Evolutionary conservation across 2,888 invertebrate genomes (phyloP).

Genomic region (Ormyrus thymus): DNA sequence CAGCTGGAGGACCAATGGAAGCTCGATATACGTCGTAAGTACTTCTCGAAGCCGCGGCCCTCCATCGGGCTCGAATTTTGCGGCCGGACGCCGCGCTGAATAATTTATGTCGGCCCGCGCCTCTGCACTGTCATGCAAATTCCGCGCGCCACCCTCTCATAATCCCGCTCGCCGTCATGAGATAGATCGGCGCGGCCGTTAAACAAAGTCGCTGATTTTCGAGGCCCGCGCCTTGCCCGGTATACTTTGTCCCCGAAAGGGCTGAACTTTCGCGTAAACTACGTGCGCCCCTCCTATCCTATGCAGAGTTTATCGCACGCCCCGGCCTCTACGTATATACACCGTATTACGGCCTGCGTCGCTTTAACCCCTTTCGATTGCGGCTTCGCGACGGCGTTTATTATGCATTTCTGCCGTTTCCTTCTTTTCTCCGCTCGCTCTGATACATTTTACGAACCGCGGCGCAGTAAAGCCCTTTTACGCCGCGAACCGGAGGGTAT

Average conservation of each 20-base stretch:
- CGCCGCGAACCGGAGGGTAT: too few species aligned
- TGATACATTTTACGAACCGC: neutral
- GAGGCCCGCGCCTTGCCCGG: neutral
- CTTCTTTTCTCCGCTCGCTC: neutral
- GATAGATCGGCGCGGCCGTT: neutral
- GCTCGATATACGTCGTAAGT: conserved; percentile 90
- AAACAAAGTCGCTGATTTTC: conserved; percentile 48
- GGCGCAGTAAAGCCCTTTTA: too few species aligned
- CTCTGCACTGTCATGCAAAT: conserved; percentile 54
- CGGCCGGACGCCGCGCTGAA: conserved; percentile 23
- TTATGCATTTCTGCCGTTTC: conserved; percentile 4
- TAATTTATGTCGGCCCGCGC: conserved; percentile 44
- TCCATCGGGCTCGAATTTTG: neutral
- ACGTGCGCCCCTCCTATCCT: neutral
- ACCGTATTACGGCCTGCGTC: neutral
- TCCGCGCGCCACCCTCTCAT: conserved; percentile 30
- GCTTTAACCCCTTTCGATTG: conserved; percentile 1
- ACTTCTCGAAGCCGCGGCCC: conserved; percentile 51
- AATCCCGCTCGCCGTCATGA: neutral
- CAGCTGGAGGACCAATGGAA: conserved; percentile 88
- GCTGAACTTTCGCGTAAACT: conserved; percentile 17
- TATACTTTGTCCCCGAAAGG: conserved; percentile 3
- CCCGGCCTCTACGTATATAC: neutral
- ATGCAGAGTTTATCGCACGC: conserved; percentile 22
- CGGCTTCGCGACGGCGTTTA: conserved; percentile 2